Evolutionary conservation across 2,113 vertebrate genomes (phyloP).

Genomic region (Nycticorax nycticorax): DNA sequence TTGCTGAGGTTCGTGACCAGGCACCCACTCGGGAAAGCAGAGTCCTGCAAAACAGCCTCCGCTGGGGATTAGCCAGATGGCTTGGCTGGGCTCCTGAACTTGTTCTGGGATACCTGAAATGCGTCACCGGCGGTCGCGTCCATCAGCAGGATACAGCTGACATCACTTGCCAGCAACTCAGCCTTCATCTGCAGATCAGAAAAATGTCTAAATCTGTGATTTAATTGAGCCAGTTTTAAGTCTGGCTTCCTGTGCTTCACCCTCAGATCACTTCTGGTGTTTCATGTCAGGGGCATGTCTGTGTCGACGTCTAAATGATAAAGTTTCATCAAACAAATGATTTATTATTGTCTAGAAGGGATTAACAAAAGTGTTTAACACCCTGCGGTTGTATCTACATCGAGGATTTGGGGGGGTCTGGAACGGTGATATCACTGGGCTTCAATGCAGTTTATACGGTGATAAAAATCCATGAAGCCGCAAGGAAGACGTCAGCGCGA

Average conservation of each 20-base stretch:
- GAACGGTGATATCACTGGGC: not conserved
- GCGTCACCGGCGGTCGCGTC: not conserved
- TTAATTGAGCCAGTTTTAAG: not conserved
- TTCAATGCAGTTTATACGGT: not conserved
- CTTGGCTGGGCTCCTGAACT: not conserved
- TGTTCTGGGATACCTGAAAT: not conserved
- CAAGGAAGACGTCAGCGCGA: fast-evolving
- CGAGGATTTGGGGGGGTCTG: not conserved
- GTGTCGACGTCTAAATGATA: not conserved
- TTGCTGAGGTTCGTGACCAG: too few species aligned
- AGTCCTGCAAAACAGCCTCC: not conserved
- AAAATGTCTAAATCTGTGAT: not conserved
- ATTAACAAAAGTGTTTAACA: slow-evolving; percentile 31
- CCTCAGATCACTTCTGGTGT: not conserved
- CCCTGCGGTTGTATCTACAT: not conserved
- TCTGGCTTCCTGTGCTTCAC: not conserved
- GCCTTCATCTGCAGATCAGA: slow-evolving; percentile 23
- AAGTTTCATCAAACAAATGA: not conserved
- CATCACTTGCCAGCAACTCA: not conserved
- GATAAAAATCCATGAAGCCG: not conserved
- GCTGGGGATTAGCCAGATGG: not conserved
- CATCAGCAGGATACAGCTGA: not conserved
- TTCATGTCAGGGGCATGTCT: not conserved
- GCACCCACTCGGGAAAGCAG: not conserved
- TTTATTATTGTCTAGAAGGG: not conserved